Base-by-base conservation (phyloP, 2,113 vertebrate genomes). In the Butorides virescens region DNA sequence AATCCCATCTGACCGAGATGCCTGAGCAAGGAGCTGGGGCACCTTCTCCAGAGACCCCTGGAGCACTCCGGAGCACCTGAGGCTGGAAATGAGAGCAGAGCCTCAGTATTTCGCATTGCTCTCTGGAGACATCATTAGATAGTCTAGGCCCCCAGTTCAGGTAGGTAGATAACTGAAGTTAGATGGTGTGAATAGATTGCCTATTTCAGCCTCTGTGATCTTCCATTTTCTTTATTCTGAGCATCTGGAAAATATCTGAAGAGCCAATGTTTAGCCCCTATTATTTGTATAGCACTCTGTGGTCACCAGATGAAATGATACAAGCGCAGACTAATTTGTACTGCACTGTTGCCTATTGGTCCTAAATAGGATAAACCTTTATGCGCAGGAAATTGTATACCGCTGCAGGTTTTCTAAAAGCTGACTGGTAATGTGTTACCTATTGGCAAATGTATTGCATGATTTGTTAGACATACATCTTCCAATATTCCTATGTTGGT, bases 101-200 rank as follows among this genome's bases (percentile, higher is more conserved):
- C 2, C 17, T 72, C 0, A 0, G 8, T 34, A 19, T 47, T 44
- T 36, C 2, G 1, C 56, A 32, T 47, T 39, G 5, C 4, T 75
- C 9, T 47, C 50, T 30, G 20, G 59, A 81, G n/a, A 37, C n/a
- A 30, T 47, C 19, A 20, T 70, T 70, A 70, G 42, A 8, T 36
- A 50, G 21, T 44, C n/a, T 71, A 42, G 37, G 13, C 5, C 91
- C 37, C 55, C 25, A 63, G 1, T 63, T 52, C 44, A 39, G 18
- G 30, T 10, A 44, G 18, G 16, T 52, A 44, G 18, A 37, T 30
- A 47, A 52, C 15, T 63, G 29, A 71, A 59, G 18, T 56, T 62
- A 72, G 12, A 52, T 23, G 9, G 11, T 58, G 10, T 17, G 32
- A 63, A 68, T 21, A 82, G 37, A 47, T 23, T 62, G 8, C 9